Evolutionary conservation across 1,140 invertebrate genomes (phyloP), one percentile per base, ranked within the genome.

Genomic region (Tribolium madens): DNA sequence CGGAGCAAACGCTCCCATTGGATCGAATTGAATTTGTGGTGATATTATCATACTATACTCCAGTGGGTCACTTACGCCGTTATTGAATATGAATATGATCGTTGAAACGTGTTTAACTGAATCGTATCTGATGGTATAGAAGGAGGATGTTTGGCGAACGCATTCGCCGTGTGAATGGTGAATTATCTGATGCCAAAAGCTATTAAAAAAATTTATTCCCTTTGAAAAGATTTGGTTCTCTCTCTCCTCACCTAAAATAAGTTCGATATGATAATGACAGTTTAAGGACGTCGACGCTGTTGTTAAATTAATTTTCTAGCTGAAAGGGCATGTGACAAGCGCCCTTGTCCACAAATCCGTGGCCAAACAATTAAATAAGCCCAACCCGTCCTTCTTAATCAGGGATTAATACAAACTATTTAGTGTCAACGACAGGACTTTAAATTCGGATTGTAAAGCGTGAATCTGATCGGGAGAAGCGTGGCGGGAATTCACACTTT

Each of bases 31-130:
- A 64, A 14, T 64, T 64, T 33, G 57, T 64, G 57, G 57, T 33
- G 57, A 64, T 64, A 64, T 71, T 71, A 71, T 71, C 68, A 71
- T 50, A 71, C 13, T 36, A 46, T 48, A 48, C 36, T 71, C 36
- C 47, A 21, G 68, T 73, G 71, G 71, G 71, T 73, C 71, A 73
- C 47, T 73, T 53, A 36, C 52, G 26, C 50, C 42, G 52, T 73
- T 73, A 73, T 73, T 73, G 71, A 73, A 73, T 73, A 73, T 73
- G 71, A 73, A 73, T 73, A 73, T 73, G 71, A 73, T 73, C 71
- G 48, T 33, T 73, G 48, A 73, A 36, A 73, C 71, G 71, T 73
- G 52, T 73, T 73, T 73, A 73, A 73, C 71, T 73, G 71, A 73
- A 73, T 73, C 71, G 52, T 73, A 73, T 73, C 71, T 73, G 71